A percentile compares a stretch with the other conserved stretches of the same genome.
Conservation (phyloP, 2,888 invertebrate species). For the Netelia inedita region DNA sequence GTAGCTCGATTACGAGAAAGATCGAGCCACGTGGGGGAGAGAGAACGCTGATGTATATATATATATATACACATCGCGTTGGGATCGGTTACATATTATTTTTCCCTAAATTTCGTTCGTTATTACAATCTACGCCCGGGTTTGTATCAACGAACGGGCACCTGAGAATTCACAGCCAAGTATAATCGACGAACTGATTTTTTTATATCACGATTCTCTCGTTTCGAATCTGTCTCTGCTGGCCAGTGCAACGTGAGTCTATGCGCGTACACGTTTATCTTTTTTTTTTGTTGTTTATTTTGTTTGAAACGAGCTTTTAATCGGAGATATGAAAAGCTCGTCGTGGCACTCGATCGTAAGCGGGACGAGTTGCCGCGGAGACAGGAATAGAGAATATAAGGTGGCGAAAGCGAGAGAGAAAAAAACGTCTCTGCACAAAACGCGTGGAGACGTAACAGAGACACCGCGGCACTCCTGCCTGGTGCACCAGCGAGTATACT, state of each 20-base stretch:
- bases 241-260: background rate
- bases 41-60: conserved; percentile 1
- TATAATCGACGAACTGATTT: conserved; percentile 7
- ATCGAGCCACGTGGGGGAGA: conserved; percentile 55
- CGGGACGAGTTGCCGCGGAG: background rate
- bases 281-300: background rate
- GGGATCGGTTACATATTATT: background rate
- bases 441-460: conserved; percentile 26
- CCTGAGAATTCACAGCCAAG: conserved; percentile 40
- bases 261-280: no score
- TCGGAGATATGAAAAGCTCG: background rate
- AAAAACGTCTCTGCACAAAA: conserved; percentile 19
- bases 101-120: background rate
- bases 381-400: background rate
- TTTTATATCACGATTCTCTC: conserved; percentile 22
- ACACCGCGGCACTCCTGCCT: conserved; percentile 53
- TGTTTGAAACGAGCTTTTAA: background rate
- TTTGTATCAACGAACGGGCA: conserved; percentile 4
- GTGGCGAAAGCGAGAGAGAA: conserved; percentile 15
- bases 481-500: conserved; percentile 67
- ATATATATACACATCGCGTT: background rate
- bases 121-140: background rate
- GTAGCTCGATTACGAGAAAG: conserved; percentile 17
- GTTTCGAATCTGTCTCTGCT: background rate
- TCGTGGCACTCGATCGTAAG: background rate